Base-by-base conservation (phyloP, 2,888 invertebrate genomes). In the Fissipunctia ypsillon region DNA sequence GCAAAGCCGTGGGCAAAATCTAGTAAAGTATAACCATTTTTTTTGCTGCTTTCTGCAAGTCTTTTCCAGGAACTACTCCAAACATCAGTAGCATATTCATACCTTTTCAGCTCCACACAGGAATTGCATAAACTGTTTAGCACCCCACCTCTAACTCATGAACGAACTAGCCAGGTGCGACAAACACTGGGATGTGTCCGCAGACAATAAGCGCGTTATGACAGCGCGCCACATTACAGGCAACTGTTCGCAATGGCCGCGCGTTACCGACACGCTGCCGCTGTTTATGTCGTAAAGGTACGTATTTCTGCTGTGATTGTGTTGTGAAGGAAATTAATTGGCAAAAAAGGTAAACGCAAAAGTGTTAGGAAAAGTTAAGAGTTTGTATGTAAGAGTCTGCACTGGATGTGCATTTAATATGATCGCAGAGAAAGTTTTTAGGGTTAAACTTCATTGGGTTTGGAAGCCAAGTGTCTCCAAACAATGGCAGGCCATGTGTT, bases 131-230 rank as follows among this genome's bases (percentile, higher is more conserved):
- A 69, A 76, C 14, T 14, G 52, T 69, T 63, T 25, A 38, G 60
- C 50, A 31, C 57, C 38, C 52, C 65, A 63, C 41, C 66, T 79
- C 68, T 14, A 80, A 64, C 50, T 69, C 56, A 71, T 71, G 45
- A 60, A 59, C 45, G 54, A 50, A 68, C 67, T 78, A 48, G 41
- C 43, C 83, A 78, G 80, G 83, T 81, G 69, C 6, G 64, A 60
- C 64, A 43, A 80, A 82, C 67, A 82, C 43, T 22, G 50, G 59
- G 68, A 82, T 43, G 64, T 38, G 71, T 63, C 38, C 66, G 31
- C 69, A 69, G 54, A 61, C 50, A 81, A 61, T 52, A 43, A 52
- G 68, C 64, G 63, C 64, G 64, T 68, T 77, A 82, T 56, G 78
- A 65, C 64, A 35, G 56, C 43, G 52, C 45, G 22, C 38, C 64